Conservation (phyloP, 2,797 vertebrate genomes). For the Buceros bicornis region DNA sequence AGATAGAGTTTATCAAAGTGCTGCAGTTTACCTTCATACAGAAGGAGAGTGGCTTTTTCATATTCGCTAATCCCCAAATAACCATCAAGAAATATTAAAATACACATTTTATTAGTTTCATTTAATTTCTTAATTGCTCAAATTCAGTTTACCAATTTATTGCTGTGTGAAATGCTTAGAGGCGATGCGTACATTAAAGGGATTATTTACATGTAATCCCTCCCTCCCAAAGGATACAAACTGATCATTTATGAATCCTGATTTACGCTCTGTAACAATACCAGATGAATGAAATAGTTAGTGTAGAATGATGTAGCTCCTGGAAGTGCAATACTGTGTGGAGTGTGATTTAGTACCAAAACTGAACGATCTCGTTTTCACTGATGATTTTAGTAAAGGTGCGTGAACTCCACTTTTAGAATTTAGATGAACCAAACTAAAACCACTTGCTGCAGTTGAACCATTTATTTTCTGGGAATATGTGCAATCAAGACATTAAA, state of each 20-base stretch:
- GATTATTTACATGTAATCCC: conserved; percentile 96
- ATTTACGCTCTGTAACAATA: conserved; percentile 80
- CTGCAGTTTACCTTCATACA: conserved; percentile 43
- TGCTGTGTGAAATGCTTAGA: conserved; percentile 92
- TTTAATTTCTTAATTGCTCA: conserved; percentile 90
- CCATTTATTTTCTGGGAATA: conserved; percentile 53
- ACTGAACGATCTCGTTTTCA: conserved; percentile 61
- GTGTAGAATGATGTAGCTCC: conserved; percentile 63
- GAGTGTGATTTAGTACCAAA: conserved; percentile 66
- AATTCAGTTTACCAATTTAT: conserved; percentile 91
- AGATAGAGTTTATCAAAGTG: conserved; percentile 64
- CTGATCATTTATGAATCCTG: conserved; percentile 84
- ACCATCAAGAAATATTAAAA: conserved; percentile 85
- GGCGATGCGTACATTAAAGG: conserved; percentile 91
- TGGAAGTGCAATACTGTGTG: conserved; percentile 19
- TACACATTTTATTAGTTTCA: conserved; percentile 85
- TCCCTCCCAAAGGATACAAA: conserved; percentile 87
- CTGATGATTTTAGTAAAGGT: conserved; percentile 53
- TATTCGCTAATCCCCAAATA: conserved; percentile 81
- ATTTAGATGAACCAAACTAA: conserved; percentile 69
- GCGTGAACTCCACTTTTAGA: conserved; percentile 43
- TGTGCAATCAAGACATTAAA: conserved; percentile 43
- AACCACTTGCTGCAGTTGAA: conserved; percentile 9
- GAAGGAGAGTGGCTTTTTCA: conserved; percentile 67
- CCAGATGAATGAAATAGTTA: conserved; percentile 76